phyloP scores from a whole-genome alignment of 2,113 vertebrate species.

The Equus quagga region DNA sequence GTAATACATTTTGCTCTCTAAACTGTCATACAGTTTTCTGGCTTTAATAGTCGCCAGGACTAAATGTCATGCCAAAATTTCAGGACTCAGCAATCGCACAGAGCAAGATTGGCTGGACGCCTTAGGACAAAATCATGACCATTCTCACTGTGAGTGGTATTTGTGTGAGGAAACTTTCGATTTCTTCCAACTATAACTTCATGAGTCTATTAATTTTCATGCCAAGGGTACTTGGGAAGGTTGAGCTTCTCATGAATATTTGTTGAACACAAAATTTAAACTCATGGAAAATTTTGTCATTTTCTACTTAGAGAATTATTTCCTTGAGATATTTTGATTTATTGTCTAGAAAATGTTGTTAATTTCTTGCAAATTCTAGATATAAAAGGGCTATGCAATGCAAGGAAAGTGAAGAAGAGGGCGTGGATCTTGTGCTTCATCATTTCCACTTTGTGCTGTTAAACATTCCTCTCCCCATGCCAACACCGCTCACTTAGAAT shows the following conservation, averaged over 20 bases:
- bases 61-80: neutral
- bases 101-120: neutral
- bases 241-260: neutral
- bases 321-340: neutral
- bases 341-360: neutral
- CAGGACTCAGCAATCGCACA: neutral
- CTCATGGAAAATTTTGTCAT: neutral
- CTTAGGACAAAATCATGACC: neutral
- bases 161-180: neutral
- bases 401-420: neutral
- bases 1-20: constrained; percentile 21
- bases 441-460: neutral
- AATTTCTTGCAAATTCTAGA: neutral
- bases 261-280: neutral
- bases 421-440: neutral
- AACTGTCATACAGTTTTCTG: neutral
- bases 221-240: neutral
- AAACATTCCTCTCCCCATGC: accelerated
- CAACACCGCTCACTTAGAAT: neutral
- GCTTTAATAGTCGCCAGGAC: constrained; percentile 12
- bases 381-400: neutral
- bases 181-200: neutral
- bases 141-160: neutral
- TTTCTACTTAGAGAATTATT: neutral
- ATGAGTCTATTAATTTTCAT: constrained; percentile 3